Evolutionary conservation across 2,113 vertebrate species (phyloP), one percentile per base, ranked within the genome.

Genomic region (Astatotilapia flaviijosephi): DNA sequence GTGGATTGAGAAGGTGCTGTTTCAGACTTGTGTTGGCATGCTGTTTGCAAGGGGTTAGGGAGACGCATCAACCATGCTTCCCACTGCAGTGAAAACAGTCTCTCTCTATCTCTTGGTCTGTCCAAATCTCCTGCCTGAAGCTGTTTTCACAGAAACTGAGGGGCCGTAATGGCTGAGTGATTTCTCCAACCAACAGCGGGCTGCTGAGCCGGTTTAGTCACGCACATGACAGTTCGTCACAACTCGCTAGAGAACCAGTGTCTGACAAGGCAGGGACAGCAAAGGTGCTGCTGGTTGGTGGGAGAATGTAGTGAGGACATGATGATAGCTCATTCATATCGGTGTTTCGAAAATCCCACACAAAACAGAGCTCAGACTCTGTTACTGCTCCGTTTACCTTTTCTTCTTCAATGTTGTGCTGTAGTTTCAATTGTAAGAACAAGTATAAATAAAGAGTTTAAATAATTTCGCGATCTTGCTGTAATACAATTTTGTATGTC

Each of bases 1-100:
- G 94, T 91, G 94, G 91, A 93, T 92, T 91, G 93, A 94, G 93
- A 92, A 92, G 90, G 90, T 90, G 91, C 87, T 90, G 93, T 93
- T 92, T 85, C 91, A 88, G 94, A 84, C 94, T 90, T 89, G 94
- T 91, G 93, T 87, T 88, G 93, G 91, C 93, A 89, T 85, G 94
- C 94, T 93, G 91, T 95, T 95, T 90, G 88, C 90, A 86, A 93
- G 83, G 81, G 91, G 88, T 92, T 87, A 93, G 90, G 80, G 80
- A 89, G 89, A 92, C 42, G 62, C 83, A 84, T 92, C 83, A 87
- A 88, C 85, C 88, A 79, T 87, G 86, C 83, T 58, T 90, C 86
- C 84, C 84, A 65, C 92, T 88, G 91, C 88, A 91, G 91, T 89
- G 86, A 86, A 93, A 89, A 90, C 83, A 89, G 80, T 83, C 92